A percentile compares a stretch with the other conserved stretches of the same genome.
These are phyloP conservation scores for Ctenicera cuprea DNA, from an alignment of 2,888 invertebrate species.

Conservation along the genomic window DNA sequence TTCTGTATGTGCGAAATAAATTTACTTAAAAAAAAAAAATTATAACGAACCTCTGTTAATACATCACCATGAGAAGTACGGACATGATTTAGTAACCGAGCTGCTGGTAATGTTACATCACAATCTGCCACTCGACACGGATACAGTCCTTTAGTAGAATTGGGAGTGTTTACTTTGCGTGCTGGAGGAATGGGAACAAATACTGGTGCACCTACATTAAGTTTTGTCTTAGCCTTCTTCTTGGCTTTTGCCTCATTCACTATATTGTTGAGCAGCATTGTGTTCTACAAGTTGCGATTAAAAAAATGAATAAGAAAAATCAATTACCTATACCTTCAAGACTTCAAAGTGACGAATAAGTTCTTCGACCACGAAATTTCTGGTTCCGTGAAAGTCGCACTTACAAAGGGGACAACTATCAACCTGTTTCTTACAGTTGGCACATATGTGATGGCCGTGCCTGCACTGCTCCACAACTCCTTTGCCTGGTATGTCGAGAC, in stretches of 20 bases:
- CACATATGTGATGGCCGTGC: conserved; percentile 77
- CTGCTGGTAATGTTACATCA: conserved; percentile 70
- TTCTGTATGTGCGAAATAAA: no score
- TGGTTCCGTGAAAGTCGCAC: conserved; percentile 73
- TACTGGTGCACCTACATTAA: conserved; percentile 21
- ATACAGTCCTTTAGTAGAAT: conserved; percentile 72
- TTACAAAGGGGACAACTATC: conserved; percentile 75
- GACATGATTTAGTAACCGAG: conserved; percentile 74
- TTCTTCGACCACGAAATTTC: conserved; percentile 77
- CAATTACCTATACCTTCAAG: conserved; percentile 60
- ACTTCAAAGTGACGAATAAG: conserved; percentile 73
- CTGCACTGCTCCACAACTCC: conserved; percentile 73
- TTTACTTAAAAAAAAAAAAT: no score
- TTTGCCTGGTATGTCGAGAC: conserved; percentile 73
- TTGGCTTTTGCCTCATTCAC: conserved; percentile 13
- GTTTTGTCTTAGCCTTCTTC: conserved; percentile 13
- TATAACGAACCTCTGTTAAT: conserved; percentile 72
- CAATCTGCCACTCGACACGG: conserved; percentile 74
- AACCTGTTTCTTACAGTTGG: conserved; percentile 73
- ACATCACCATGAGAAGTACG: conserved; percentile 73
- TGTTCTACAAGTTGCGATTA: conserved; percentile 34
- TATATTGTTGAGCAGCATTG: conserved; percentile 39
- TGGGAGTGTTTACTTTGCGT: conserved; percentile 53
- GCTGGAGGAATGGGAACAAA: not conserved
- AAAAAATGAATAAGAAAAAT: not conserved